phyloP scores from a whole-genome alignment of 2,113 vertebrate genomes.

The Fukomys damarensis region DNA sequence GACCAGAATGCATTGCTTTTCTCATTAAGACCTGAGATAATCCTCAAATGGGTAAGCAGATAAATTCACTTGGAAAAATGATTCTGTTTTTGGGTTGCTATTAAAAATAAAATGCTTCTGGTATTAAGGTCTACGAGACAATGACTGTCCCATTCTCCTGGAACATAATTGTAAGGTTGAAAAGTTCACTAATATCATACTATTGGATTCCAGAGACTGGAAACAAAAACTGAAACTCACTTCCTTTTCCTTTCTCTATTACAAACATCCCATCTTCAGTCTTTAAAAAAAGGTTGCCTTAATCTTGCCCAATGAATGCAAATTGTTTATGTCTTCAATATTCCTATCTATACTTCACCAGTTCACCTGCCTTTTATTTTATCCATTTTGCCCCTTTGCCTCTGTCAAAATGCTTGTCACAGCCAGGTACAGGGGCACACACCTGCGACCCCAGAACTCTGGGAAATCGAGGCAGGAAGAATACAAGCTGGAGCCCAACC shows the following conservation, averaged over 20 bases:
- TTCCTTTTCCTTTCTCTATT: neutral
- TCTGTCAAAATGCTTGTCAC: neutral
- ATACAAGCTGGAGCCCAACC: neutral
- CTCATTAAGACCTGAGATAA: slow-evolving; percentile 33
- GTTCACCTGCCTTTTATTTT: neutral
- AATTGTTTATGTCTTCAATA: neutral
- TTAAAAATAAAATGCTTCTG: slow-evolving; percentile 54
- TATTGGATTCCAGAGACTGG: neutral
- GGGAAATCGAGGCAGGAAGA: neutral
- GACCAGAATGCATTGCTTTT: slow-evolving; percentile 15
- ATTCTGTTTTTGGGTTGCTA: slow-evolving; percentile 30
- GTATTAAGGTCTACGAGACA: slow-evolving; percentile 55
- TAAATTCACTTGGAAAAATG: slow-evolving; percentile 43
- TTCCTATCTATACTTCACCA: neutral
- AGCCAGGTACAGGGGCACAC: neutral
- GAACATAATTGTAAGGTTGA: slow-evolving; percentile 47
- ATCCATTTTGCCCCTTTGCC: neutral
- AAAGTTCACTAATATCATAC: slow-evolving; percentile 19
- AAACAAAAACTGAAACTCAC: neutral
- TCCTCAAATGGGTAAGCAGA: slow-evolving; percentile 6
- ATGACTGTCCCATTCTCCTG: neutral
- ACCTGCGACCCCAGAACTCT: neutral
- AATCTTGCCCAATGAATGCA: neutral
- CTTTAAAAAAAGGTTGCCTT: neutral
- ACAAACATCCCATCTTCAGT: neutral